These are phyloP conservation scores for Ardeotis arabs DNA, from an alignment of 2,113 vertebrate species.

Conservation along the genomic window DNA sequence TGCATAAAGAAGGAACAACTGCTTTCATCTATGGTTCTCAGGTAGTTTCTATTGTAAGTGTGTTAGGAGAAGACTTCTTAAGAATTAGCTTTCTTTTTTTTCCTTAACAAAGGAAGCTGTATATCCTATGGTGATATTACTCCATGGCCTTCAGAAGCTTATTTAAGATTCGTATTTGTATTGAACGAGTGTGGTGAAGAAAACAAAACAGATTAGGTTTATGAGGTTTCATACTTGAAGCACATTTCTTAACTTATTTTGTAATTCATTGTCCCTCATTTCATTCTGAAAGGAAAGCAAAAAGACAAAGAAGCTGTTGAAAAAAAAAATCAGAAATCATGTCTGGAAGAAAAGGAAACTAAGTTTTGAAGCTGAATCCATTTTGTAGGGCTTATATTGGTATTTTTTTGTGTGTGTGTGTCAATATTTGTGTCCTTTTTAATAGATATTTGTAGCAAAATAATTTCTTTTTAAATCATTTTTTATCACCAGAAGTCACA, in stretches of 20 bases:
- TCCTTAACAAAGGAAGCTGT: background rate
- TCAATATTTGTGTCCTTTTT: background rate
- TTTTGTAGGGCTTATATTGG: background rate
- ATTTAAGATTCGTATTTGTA: background rate
- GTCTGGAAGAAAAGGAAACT: background rate
- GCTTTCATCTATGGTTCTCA: background rate
- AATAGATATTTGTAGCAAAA: background rate
- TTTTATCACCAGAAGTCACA: background rate
- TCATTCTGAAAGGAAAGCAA: background rate
- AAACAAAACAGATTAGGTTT: background rate
- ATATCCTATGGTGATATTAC: background rate
- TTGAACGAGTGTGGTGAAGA: background rate
- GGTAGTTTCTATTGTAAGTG: background rate
- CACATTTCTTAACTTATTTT: background rate
- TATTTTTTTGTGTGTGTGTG: background rate
- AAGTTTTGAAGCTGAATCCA: background rate
- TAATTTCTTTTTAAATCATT: background rate
- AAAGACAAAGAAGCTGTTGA: background rate
- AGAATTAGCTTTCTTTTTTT: background rate
- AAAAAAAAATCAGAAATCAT: background rate
- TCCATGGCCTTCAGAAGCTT: background rate
- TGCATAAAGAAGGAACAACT: background rate
- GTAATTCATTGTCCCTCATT: background rate
- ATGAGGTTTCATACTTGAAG: rapidly evolving
- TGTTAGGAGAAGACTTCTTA: background rate